A percentile compares a stretch with the other conserved stretches of the same genome.
Conservation (phyloP, 2,888 invertebrate species). For the Pollenia angustigena region DNA sequence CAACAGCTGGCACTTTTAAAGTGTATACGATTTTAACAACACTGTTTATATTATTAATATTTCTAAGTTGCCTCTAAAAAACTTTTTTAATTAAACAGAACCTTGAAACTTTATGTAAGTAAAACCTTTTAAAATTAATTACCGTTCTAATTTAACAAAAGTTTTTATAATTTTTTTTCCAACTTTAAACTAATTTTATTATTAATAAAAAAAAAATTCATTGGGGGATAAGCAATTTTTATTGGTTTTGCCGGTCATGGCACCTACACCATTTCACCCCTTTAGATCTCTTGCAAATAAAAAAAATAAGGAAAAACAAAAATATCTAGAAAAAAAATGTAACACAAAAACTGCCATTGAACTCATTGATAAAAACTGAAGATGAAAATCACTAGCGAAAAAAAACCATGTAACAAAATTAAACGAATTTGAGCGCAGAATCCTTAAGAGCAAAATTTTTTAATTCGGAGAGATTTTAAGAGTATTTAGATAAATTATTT, state of each 20-base stretch:
- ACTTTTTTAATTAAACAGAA: neutral
- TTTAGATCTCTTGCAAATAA: neutral
- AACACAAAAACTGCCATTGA: constrained; percentile 56
- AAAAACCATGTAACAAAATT: constrained; percentile 22
- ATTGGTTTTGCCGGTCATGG: constrained; percentile 52
- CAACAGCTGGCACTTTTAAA: no score
- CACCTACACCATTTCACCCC: constrained; percentile 30
- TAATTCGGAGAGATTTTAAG: constrained; percentile 35
- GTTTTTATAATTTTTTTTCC: neutral
- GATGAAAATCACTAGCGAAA: constrained; percentile 18
- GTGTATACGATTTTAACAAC: no score
- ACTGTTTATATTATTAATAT: no score
- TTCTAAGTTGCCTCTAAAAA: no score
- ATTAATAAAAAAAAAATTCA: neutral
- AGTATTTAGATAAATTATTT: neutral
- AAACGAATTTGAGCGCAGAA: constrained; percentile 44
- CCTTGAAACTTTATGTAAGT: neutral
- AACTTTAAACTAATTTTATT: constrained; percentile 10
- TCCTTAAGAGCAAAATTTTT: constrained; percentile 29
- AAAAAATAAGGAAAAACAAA: neutral
- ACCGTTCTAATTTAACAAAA: neutral
- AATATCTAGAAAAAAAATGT: neutral
- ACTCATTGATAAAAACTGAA: constrained; percentile 52
- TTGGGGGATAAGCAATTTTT: constrained; percentile 12
- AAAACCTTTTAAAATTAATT: neutral